Conservation (phyloP, 92 coral and sea anemone species). For the Umimayanthus chanpuru region DNA sequence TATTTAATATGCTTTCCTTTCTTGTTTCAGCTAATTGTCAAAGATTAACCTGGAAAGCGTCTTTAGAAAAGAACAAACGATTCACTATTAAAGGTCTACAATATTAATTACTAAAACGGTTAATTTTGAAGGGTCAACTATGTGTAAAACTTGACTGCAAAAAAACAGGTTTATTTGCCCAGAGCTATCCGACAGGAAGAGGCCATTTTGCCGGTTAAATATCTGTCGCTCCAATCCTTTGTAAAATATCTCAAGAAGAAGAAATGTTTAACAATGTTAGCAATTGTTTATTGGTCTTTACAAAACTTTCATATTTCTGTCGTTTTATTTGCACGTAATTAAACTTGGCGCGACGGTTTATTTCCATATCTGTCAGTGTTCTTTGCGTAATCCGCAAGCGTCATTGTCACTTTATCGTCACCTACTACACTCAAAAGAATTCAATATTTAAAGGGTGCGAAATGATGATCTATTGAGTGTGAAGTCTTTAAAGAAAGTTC, state of each 20-base stretch:
- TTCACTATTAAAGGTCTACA: neutral
- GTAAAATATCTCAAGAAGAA: slow-evolving; percentile 30
- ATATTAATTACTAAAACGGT: neutral
- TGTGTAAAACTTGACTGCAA: neutral
- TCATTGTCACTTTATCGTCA: neutral
- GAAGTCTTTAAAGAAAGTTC: neutral
- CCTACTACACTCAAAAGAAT: neutral
- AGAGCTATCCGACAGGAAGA: neutral
- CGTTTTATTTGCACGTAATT: slow-evolving; percentile 10
- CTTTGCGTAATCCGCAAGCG: neutral
- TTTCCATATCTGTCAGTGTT: slow-evolving; percentile 5
- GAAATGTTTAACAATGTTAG: slow-evolving; percentile 23
- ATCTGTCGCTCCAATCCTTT: slow-evolving; percentile 33
- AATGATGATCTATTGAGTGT: neutral
- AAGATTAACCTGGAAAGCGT: slow-evolving; percentile 19
- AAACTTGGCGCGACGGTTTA: neutral
- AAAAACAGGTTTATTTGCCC: neutral
- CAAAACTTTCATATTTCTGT: neutral
- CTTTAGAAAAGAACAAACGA: slow-evolving; percentile 19
- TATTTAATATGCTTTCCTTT: neutral
- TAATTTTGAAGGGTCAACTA: neutral
- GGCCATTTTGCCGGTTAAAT: neutral
- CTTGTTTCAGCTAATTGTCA: neutral
- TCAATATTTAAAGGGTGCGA: no score
- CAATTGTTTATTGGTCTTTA: neutral